Evolutionary conservation across 1,140 invertebrate species (phyloP), one percentile per base, ranked within the genome.

Genomic region (Drosophila sucinea): DNA sequence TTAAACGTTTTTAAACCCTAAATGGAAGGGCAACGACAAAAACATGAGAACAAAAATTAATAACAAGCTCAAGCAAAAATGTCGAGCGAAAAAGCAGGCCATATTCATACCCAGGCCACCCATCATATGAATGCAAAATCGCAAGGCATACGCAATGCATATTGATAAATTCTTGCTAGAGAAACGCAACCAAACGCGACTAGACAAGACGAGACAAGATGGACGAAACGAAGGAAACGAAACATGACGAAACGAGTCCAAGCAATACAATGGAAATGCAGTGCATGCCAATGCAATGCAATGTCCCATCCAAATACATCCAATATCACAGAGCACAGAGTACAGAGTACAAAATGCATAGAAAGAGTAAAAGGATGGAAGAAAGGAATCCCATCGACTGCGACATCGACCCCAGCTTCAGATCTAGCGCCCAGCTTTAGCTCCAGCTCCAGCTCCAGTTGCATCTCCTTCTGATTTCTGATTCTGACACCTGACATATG

Each of bases 111-210:
- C 7, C 25, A 27, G 3, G 0, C 1, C 4, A 17, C 6, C 17
- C 17, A n/a, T 51, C 32, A 55, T 65, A 75, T 72, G 67, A 82
- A 78, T 75, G 80, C 70, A 79, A 83, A 83, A 72, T 82, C 61
- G 75, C 71, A 67, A 57, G 40, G 60, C 58, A 63, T 66, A 81
- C 68, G 74, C 74, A 81, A 64, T 70, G 79, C 80, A 83, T 83
- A 83, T 83, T 83, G 80, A 82, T 82, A 82, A 82, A 82, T 82
- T 82, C 71, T 72, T 62, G 75, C 11, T 64, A 57, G 68, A 51
- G 60, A 65, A 35, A 27, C 30, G 33, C 51, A 65, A 27, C 56
- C 17, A 38, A 25, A 11, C 35, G 38, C 1, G 38, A 40, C 10
- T 1, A 11, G 38, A 40, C 7, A 1, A 23, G 29, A 8, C 38